These are phyloP conservation scores for Pedetes capensis DNA, from an alignment of 2,113 vertebrate genomes.

Conservation along the genomic window DNA sequence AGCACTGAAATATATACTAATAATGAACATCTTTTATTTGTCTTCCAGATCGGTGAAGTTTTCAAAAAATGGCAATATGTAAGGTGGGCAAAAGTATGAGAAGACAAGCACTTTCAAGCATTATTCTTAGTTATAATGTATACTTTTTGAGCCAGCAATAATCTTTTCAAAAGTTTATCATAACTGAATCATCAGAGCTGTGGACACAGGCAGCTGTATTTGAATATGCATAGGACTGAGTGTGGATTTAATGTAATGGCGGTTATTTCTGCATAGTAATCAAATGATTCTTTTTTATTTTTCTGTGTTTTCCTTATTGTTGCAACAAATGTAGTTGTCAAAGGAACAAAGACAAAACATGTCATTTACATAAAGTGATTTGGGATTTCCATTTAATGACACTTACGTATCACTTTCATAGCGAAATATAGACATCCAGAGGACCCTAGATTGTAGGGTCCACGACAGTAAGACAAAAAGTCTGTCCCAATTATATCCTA, in stretches of 20 bases:
- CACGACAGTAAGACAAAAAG: neutral
- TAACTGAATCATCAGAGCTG: neutral
- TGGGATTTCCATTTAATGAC: neutral
- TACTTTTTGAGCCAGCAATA: neutral
- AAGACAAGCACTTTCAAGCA: neutral
- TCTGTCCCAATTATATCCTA: neutral
- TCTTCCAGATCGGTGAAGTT: neutral
- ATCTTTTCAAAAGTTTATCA: neutral
- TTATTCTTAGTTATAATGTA: neutral
- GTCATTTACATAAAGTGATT: neutral
- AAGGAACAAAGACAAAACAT: neutral
- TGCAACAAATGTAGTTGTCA: neutral
- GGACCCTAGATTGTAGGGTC: neutral
- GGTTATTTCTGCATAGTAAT: neutral
- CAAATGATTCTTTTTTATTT: neutral
- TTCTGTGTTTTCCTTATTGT: neutral
- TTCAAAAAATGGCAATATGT: neutral
- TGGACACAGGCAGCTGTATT: accelerated
- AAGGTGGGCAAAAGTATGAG: neutral
- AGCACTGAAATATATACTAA: neutral
- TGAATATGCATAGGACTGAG: neutral
- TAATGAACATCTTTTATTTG: neutral
- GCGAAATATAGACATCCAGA: neutral
- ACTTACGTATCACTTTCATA: neutral
- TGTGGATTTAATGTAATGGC: neutral